Base-by-base conservation (phyloP, 2,113 vertebrate genomes). In the Acrocephalus kingi region DNA sequence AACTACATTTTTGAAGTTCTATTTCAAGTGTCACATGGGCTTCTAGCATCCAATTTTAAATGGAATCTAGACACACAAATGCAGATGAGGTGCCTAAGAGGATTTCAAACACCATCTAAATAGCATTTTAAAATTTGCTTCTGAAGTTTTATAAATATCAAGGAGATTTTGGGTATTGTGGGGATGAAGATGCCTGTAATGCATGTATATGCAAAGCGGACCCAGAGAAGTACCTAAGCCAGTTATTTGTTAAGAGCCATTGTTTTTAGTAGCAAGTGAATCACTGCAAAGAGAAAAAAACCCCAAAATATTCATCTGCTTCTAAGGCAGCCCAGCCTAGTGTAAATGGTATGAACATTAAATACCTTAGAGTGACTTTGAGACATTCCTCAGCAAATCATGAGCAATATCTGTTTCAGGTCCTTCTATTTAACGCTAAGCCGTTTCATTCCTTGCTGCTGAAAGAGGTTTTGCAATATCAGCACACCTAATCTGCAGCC, bases 301-400 rank as follows among this genome's bases (percentile, higher is more conserved):
- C 1, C 5, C 27, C n/a, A 58, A 54, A 90, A 48, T 55, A 54
- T 25, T 90, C 6, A 23, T 71, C 46, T 77, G 41, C 59, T 66
- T 72, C 54, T 46, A 58, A 73, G 84, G 67, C 46, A 74, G 33
- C 84, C 41, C 35, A 17, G 41, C 49, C 54, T 31, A 15, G 9
- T 75, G 68, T 28, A 82, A 83, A 43, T 22, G 30, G 41, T 5
- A 19, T 22, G 25, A 87, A 45, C 62, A 68, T 54, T 48, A 41
- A 28, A 22, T 39, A 64, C 19, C 28, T 87, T 25, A 33, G 37
- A 87, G 64, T 20, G 30, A 74, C 59, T 93, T 54, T 59, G 59
- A 93, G 71, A 73, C 52, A 68, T 83, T 88, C 75, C 84, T 80
- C 82, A 93, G 67, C 43, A 94, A 90, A 87, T 27, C 51, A 62